phyloP scores from a whole-genome alignment of 2,888 invertebrate species.

The Heliconius charithonia region DNA sequence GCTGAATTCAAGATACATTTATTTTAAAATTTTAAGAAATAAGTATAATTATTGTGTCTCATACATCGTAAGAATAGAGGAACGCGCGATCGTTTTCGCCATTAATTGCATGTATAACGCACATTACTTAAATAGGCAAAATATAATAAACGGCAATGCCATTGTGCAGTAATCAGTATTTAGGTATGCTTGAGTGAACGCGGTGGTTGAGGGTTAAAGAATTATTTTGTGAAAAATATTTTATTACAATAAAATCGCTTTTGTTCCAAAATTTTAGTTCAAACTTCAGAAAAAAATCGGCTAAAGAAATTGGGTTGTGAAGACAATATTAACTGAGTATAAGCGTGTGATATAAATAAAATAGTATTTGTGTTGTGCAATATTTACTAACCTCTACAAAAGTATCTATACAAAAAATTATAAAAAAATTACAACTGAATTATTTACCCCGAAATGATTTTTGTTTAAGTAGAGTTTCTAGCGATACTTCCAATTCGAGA shows the following conservation, averaged over 20 bases:
- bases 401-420: conserved; percentile 21
- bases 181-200: neutral
- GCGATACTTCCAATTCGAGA: conserved; percentile 91
- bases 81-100: neutral
- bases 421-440: conserved; percentile 80
- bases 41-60: too few species aligned
- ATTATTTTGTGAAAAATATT: neutral
- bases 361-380: neutral
- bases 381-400: neutral
- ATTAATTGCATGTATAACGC: neutral
- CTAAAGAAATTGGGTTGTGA: too few species aligned
- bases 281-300: too few species aligned
- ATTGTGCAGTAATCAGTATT: neutral
- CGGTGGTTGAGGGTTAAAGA: too few species aligned
- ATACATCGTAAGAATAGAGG: neutral
- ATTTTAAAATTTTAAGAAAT: too few species aligned
- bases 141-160: neutral
- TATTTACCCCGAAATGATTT: conserved; percentile 85
- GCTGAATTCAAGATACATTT: too few species aligned
- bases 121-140: neutral
- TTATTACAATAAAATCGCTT: neutral
- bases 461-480: conserved; percentile 90
- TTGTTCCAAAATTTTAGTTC: too few species aligned
- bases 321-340: neutral
- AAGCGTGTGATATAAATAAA: neutral